Conservation (phyloP, 1,140 invertebrate species). For the Hypsibius dujardini region DNA sequence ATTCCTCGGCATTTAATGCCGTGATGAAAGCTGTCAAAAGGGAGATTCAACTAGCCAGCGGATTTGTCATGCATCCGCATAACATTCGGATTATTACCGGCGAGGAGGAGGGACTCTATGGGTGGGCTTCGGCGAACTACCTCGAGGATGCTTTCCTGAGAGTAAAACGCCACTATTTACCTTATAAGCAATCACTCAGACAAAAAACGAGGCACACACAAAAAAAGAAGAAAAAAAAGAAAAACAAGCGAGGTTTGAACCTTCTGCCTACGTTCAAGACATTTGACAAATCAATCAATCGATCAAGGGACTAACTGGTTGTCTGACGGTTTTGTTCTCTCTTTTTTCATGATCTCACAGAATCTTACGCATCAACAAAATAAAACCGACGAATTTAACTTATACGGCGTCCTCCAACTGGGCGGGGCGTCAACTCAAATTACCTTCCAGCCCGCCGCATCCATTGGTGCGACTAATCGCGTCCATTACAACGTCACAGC, state of each 20-base stretch:
- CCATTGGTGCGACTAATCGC: not conserved
- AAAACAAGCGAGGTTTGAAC: no score
- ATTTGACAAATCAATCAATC: no score
- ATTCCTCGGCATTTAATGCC: not conserved
- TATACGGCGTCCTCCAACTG: not conserved
- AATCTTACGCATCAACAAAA: no score
- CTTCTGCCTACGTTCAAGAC: no score
- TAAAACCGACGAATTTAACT: not conserved
- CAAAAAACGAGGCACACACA: no score
- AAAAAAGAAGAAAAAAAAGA: no score
- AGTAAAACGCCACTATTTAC: not conserved
- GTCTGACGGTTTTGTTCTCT: no score
- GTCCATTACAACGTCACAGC: not conserved
- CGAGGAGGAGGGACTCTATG: not conserved
- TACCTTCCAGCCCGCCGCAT: not conserved
- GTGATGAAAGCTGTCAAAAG: not conserved
- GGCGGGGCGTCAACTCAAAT: not conserved
- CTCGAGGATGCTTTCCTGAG: not conserved
- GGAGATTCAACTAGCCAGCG: not conserved
- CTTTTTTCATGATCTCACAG: no score
- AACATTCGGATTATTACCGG: slow-evolving; percentile 5
- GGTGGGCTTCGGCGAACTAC: not conserved
- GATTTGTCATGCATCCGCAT: not conserved
- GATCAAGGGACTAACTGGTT: no score
- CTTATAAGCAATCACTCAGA: not conserved